These are phyloP conservation scores for Laspeyria flexula DNA, from an alignment of 2,888 invertebrate genomes.

Conservation along the genomic window DNA sequence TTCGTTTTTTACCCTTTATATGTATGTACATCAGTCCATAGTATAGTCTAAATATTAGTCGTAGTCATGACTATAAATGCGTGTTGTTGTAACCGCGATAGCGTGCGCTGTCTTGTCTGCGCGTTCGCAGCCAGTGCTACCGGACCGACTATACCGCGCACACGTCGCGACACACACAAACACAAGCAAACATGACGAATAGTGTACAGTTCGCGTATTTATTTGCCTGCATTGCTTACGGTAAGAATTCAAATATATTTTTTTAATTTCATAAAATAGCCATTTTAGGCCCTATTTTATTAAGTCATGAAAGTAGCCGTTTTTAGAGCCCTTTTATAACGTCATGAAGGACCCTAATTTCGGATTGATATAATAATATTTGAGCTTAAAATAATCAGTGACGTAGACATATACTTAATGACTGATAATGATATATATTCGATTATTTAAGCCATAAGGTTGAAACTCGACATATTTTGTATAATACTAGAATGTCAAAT, in stretches of 20 bases:
- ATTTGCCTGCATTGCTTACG: conserved; percentile 70
- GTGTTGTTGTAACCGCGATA: conserved; percentile 41
- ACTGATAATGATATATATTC: not conserved
- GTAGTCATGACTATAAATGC: conserved; percentile 71
- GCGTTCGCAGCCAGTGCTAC: conserved; percentile 70
- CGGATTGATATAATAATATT: too few species aligned
- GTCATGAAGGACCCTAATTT: too few species aligned
- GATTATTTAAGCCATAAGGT: too few species aligned
- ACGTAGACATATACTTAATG: not conserved
- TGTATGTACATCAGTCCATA: not conserved
- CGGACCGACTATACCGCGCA: conserved; percentile 67
- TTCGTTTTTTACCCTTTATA: too few species aligned
- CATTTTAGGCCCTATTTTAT: too few species aligned
- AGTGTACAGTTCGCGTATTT: conserved; percentile 70
- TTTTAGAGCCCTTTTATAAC: too few species aligned
- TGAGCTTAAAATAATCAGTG: not conserved
- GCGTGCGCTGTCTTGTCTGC: conserved; percentile 52
- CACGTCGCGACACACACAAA: conserved; percentile 65
- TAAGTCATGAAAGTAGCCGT: too few species aligned
- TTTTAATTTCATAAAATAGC: not conserved
- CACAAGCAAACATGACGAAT: conserved; percentile 62
- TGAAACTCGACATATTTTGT: too few species aligned
- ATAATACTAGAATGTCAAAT: too few species aligned
- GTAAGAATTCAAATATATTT: conserved; percentile 55
- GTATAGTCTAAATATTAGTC: too few species aligned